Evolutionary conservation across 2,113 vertebrate species (phyloP).

Genomic region (Arothron firmamentum): DNA sequence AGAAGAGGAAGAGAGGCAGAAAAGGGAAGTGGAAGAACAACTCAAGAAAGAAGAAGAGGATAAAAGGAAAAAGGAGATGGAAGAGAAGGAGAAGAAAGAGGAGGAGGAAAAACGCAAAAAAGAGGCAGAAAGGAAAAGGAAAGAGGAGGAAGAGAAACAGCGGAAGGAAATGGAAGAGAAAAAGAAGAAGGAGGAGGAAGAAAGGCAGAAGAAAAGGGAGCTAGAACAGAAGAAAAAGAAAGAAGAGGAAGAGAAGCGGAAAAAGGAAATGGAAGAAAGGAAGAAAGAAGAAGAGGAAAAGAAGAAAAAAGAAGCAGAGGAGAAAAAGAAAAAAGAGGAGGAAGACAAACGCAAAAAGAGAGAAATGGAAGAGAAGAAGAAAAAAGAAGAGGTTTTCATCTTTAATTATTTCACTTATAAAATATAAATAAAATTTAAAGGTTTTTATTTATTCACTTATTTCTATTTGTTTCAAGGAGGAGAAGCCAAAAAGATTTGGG

Average conservation of each 20-base stretch:
- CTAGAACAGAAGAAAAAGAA: slow-evolving; percentile 38
- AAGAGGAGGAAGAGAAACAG: not conserved
- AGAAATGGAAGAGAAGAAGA: slow-evolving; percentile 2
- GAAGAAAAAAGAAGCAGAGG: slow-evolving; percentile 26
- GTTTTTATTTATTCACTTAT: not conserved
- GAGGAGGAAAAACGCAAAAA: not conserved
- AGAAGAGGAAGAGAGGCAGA: slow-evolving; percentile 27
- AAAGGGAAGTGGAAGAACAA: not conserved
- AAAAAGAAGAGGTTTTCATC: not conserved
- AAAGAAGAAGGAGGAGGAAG: not conserved
- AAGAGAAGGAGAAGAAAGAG: not conserved
- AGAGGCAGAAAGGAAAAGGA: not conserved
- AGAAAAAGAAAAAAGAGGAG: slow-evolving; percentile 16
- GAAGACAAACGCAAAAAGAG: slow-evolving; percentile 13
- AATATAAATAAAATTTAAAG: not conserved
- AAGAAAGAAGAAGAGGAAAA: slow-evolving; percentile 15
- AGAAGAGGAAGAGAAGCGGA: slow-evolving; percentile 29
- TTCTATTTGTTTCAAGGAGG: slow-evolving; percentile 52
- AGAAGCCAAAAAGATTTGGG: slow-evolving; percentile 57
- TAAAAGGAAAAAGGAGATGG: not conserved
- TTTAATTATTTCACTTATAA: not conserved
- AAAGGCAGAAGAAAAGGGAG: slow-evolving; percentile 7
- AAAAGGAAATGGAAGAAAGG: slow-evolving; percentile 22
- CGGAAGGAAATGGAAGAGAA: not conserved
- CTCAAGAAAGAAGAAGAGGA: not conserved